A percentile compares a stretch with the other conserved stretches of the same genome.
Conservation (phyloP, 2,888 invertebrate genomes). For the Morpho achilles region DNA sequence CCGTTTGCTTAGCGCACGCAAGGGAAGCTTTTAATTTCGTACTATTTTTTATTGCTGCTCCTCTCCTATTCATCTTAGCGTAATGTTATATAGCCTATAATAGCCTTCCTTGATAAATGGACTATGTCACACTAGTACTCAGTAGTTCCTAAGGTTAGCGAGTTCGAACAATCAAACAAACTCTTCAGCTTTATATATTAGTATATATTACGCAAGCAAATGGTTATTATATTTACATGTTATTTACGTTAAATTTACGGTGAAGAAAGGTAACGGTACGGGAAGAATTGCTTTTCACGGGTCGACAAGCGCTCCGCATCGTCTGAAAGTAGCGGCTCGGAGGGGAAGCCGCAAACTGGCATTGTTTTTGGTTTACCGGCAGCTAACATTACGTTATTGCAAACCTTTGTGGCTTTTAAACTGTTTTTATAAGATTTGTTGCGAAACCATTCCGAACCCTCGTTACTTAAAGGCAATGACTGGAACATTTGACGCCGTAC, state of each 20-base stretch:
- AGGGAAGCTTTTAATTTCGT: too few relatives aligned
- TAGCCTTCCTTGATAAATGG: too few relatives aligned
- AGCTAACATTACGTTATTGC: slow-evolving; percentile 64
- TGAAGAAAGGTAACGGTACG: slow-evolving; percentile 68
- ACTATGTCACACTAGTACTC: too few relatives aligned
- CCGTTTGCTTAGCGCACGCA: too few relatives aligned
- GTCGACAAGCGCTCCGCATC: slow-evolving; percentile 64
- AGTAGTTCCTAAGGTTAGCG: too few relatives aligned
- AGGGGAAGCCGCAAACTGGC: slow-evolving; percentile 51
- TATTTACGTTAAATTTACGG: slow-evolving; percentile 68
- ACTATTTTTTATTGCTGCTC: too few relatives aligned
- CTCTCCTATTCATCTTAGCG: too few relatives aligned
- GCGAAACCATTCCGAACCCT: slow-evolving; percentile 1
- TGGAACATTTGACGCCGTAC: too few relatives aligned
- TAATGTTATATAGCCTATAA: too few relatives aligned
- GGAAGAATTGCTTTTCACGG: slow-evolving; percentile 74
- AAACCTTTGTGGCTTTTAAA: slow-evolving; percentile 49
- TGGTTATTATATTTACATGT: slow-evolving; percentile 27
- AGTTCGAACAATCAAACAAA: too few relatives aligned
- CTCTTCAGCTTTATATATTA: too few relatives aligned
- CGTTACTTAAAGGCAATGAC: not conserved
- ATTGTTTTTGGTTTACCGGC: slow-evolving; percentile 67
- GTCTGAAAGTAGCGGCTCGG: slow-evolving; percentile 33
- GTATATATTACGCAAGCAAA: too few relatives aligned
- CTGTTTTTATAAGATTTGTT: slow-evolving; percentile 56